Conservation (phyloP, 2,888 invertebrate species). For the Euspilapteryx auroguttella region DNA sequence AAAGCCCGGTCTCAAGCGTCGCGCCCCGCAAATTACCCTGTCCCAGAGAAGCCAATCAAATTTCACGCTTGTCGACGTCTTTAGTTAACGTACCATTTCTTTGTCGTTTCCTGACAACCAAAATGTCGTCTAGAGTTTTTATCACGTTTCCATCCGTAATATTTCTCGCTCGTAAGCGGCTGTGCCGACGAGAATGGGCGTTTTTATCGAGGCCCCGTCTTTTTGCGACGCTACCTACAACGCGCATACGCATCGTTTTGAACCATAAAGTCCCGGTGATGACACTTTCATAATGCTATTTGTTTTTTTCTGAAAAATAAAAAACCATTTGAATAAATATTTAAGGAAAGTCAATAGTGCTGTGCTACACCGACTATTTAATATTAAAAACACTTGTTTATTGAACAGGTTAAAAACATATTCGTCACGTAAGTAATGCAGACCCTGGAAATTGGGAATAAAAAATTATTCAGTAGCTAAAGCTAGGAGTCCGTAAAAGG, state of each 20-base stretch:
- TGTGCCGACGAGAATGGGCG: conserved; percentile 39
- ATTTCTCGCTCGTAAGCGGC: conserved; percentile 19
- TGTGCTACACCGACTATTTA: too few relatives aligned
- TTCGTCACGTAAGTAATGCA: conserved; percentile 13
- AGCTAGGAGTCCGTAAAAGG: too few relatives aligned
- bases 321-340: too few relatives aligned
- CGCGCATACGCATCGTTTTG: conserved; percentile 38
- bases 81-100: conserved; percentile 23
- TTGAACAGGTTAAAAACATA: conserved; percentile 8
- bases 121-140: conserved; percentile 33
- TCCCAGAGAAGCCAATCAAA: conserved; percentile 28
- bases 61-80: conserved; percentile 28
- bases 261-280: conserved; percentile 31
- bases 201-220: conserved; percentile 41
- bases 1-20: too few relatives aligned
- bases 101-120: conserved; percentile 19
- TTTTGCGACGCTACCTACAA: conserved; percentile 27
- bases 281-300: too few relatives aligned
- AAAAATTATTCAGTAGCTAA: conserved; percentile 40
- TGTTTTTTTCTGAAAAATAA: too few relatives aligned
- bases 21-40: conserved; percentile 12
- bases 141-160: conserved; percentile 37
- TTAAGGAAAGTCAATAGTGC: too few relatives aligned
- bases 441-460: conserved; percentile 30
- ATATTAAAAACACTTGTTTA: too few relatives aligned